phyloP scores from a whole-genome alignment of 2,797 vertebrate species.

The Toxotes lorentzi region DNA sequence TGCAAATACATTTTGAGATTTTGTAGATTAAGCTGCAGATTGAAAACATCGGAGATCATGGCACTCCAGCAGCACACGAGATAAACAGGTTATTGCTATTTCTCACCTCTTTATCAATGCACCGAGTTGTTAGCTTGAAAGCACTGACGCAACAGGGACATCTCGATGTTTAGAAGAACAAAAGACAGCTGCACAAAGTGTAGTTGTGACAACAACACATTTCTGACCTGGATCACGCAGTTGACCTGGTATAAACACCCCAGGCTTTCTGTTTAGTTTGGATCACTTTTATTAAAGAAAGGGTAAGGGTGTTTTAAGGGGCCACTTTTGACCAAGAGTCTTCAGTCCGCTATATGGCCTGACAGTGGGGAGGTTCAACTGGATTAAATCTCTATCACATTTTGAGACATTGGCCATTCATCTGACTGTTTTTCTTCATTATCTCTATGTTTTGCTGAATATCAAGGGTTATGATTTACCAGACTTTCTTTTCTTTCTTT shows the following conservation, averaged over 20 bases:
- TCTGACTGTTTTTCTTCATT: not conserved
- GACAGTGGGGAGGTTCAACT: conserved; percentile 3
- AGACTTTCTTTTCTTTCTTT: not conserved
- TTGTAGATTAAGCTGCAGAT: not conserved
- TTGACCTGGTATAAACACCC: conserved; percentile 52
- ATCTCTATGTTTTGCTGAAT: not conserved
- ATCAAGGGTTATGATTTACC: not conserved
- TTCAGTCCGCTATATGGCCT: not conserved
- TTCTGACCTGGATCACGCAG: conserved; percentile 38
- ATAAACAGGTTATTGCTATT: conserved; percentile 11
- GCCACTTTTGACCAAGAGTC: not conserved
- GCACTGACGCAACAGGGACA: conserved; percentile 16
- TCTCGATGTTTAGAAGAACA: conserved; percentile 41
- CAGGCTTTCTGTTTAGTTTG: conserved; percentile 70
- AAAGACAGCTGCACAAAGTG: conserved; percentile 61
- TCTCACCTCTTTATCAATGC: conserved; percentile 7
- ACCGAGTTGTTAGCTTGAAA: conserved; percentile 36
- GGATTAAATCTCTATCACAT: not conserved
- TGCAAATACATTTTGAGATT: not conserved
- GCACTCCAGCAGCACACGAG: not conserved
- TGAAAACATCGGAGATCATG: not conserved
- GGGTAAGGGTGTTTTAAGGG: conserved; percentile 2
- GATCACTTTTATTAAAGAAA: conserved; percentile 40
- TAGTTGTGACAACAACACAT: conserved; percentile 44
- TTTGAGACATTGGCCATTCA: not conserved